A percentile compares a stretch with the other conserved stretches of the same genome.
These are phyloP conservation scores for Chondrilla cf. caribensis DNA, from an alignment of 37 sponge, comb jelly and placozoan genomes.

Conservation along the genomic window DNA sequence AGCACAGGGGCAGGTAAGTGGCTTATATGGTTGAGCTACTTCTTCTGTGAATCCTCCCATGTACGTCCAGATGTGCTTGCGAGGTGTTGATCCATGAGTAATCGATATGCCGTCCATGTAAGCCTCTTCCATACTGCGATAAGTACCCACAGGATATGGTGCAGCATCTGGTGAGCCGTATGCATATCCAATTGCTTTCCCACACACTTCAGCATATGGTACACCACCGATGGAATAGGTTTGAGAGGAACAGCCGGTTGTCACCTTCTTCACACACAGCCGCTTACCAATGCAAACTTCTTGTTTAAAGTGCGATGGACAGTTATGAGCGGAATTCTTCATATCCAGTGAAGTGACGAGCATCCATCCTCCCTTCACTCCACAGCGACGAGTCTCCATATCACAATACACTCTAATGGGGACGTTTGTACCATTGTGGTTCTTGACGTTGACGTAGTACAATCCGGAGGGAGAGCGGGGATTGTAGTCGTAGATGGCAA, in stretches of 20 bases:
- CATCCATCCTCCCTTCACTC: background rate
- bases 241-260: background rate
- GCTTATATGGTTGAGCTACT: too few relatives aligned
- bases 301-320: too few relatives aligned
- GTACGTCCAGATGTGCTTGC: background rate
- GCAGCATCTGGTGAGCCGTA: background rate
- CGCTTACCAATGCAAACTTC: background rate
- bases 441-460: background rate
- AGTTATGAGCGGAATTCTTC: too few relatives aligned
- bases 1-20: background rate
- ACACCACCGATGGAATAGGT: background rate
- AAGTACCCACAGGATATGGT: background rate
- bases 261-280: background rate
- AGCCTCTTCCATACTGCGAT: background rate
- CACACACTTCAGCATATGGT: background rate
- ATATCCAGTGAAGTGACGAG: background rate
- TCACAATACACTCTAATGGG: background rate
- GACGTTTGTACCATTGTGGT: background rate
- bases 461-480: background rate
- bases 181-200: background rate
- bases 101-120: background rate
- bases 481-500: background rate
- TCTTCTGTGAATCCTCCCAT: background rate
- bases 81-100: background rate
- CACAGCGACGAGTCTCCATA: conserved; percentile 5